Conservation (phyloP, 2,113 vertebrate genomes). For the Cyanoramphus novaezelandiae region DNA sequence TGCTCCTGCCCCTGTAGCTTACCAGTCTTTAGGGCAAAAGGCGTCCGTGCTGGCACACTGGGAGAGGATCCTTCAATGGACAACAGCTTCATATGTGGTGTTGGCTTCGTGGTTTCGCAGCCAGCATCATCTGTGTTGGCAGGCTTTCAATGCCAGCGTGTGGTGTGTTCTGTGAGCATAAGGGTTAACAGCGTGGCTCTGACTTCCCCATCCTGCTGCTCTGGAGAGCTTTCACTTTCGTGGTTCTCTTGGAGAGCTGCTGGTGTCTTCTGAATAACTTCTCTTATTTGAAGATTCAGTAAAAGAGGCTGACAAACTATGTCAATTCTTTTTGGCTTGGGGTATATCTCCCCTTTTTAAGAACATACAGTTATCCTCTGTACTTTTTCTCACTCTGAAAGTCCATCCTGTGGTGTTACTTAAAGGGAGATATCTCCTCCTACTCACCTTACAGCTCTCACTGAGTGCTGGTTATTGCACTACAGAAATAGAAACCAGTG, state of each 20-base stretch:
- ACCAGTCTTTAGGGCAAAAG: not conserved
- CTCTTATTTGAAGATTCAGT: not conserved
- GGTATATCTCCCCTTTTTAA: not conserved
- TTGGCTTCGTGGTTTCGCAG: not conserved
- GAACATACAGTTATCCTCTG: not conserved
- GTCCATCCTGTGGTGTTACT: not conserved
- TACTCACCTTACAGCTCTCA: not conserved
- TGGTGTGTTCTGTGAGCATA: not conserved
- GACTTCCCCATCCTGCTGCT: not conserved
- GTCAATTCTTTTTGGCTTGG: not conserved
- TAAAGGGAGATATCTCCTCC: not conserved
- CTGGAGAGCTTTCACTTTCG: not conserved
- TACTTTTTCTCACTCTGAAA: not conserved
- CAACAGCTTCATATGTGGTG: not conserved
- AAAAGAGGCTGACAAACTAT: not conserved
- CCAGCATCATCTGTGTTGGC: not conserved
- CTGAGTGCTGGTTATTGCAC: not conserved
- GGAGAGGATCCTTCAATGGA: not conserved
- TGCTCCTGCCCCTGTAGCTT: not conserved
- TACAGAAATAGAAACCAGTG: not conserved
- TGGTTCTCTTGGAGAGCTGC: accelerated
- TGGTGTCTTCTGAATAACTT: not conserved
- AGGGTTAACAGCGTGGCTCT: not conserved
- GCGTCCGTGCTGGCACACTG: accelerated
- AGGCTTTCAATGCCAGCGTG: accelerated